A percentile compares a stretch with the other conserved stretches of the same genome.
Conservation (phyloP, 1,140 invertebrate species). For the Marisa cornuarietis region DNA sequence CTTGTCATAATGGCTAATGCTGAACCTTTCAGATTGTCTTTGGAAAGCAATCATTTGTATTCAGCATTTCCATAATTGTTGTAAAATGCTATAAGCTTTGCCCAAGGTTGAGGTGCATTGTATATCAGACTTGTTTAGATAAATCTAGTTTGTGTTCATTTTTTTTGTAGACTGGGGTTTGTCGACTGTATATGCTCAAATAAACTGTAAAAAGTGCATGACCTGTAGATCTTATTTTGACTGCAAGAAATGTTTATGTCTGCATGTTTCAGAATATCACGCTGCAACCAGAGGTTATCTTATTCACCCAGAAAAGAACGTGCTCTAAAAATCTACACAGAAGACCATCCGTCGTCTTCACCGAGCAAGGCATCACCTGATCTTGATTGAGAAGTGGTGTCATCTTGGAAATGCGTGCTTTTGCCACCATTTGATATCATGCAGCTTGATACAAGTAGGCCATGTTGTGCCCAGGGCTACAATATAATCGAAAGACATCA, state of each 20-base stretch:
- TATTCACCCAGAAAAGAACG: conserved; percentile 74
- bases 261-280: conserved; percentile 55
- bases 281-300: conserved; percentile 40
- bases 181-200: neutral
- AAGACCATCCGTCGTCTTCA: conserved; percentile 56
- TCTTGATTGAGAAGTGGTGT: conserved; percentile 32
- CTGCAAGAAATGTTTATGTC: too few relatives aligned
- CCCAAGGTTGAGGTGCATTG: too few relatives aligned
- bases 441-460: too few relatives aligned
- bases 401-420: neutral
- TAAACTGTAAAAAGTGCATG: neutral
- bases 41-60: neutral
- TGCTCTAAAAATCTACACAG: conserved; percentile 80
- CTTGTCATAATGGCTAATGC: neutral
- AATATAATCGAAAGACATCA: too few relatives aligned
- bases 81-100: neutral
- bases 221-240: neutral
- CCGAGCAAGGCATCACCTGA: conserved; percentile 34
- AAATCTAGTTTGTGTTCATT: neutral
- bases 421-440: too few relatives aligned
- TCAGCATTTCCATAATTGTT: neutral
- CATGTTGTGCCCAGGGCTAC: too few relatives aligned
- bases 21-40: neutral
- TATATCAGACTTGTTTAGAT: neutral
- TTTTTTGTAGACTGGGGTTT: neutral